Conservation (phyloP, 1,140 invertebrate species). For the Heterodera schachtii region DNA sequence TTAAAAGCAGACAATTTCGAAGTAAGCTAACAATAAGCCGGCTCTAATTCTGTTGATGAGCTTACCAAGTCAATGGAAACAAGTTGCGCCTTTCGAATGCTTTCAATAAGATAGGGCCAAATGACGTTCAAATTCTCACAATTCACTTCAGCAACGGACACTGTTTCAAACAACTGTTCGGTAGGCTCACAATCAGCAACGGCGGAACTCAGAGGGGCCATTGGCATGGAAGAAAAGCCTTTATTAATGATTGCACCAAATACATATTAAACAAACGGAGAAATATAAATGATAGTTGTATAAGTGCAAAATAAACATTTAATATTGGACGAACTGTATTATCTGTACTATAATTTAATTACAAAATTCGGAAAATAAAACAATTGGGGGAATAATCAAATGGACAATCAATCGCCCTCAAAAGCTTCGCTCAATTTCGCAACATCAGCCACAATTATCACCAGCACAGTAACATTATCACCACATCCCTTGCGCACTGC, state of each 20-base stretch:
- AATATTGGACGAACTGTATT: not conserved
- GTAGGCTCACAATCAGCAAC: not conserved
- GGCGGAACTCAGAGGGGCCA: not conserved
- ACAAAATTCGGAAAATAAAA: too few relatives aligned
- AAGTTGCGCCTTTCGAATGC: slow-evolving; percentile 27
- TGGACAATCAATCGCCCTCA: too few relatives aligned
- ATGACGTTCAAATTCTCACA: slow-evolving; percentile 28
- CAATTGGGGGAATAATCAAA: not conserved
- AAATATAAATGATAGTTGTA: too few relatives aligned
- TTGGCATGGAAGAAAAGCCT: not conserved
- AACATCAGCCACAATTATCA: slow-evolving; percentile 54
- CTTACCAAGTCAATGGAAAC: slow-evolving; percentile 39
- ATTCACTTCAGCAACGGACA: slow-evolving; percentile 37
- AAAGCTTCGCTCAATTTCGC: slow-evolving; percentile 1
- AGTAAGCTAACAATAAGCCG: not conserved
- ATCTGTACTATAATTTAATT: too few relatives aligned
- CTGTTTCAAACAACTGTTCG: slow-evolving; percentile 2
- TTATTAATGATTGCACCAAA: not conserved
- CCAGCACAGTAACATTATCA: slow-evolving; percentile 70
- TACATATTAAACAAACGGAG: too few relatives aligned
- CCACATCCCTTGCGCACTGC: slow-evolving; percentile 68
- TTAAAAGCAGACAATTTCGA: slow-evolving; percentile 16
- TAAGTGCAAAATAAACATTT: slow-evolving; percentile 2
- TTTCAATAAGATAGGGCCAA: slow-evolving; percentile 30
- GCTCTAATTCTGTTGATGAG: too few relatives aligned